Conservation (phyloP, 2,888 invertebrate genomes). For the Latrodectus hesperus region DNA sequence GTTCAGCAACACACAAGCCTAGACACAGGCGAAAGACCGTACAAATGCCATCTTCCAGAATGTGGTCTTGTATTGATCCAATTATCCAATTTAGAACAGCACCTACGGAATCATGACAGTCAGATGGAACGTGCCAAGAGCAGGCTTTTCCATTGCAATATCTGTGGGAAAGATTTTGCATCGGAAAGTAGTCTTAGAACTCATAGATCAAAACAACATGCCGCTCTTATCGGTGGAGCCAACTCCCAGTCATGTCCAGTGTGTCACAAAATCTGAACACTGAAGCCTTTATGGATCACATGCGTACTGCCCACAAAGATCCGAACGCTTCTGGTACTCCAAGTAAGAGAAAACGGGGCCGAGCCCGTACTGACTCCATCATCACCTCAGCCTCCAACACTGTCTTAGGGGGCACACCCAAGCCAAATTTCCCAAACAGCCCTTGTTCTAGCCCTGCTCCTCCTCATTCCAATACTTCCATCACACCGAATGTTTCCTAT, state of each 20-base stretch:
- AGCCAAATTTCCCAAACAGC: constrained; percentile 66
- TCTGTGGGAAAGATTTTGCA: constrained; percentile 96
- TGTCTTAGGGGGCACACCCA: constrained; percentile 65
- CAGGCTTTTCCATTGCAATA: constrained; percentile 95
- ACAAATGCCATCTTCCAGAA: constrained; percentile 96
- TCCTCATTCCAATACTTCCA: constrained; percentile 59
- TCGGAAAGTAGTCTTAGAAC: constrained; percentile 96
- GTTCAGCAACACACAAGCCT: constrained; percentile 97
- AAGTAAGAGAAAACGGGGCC: constrained; percentile 81
- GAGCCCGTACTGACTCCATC: constrained; percentile 76
- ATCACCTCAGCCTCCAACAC: constrained; percentile 69
- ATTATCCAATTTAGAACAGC: constrained; percentile 95
- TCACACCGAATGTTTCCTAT: constrained; percentile 49
- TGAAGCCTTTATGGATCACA: constrained; percentile 94
- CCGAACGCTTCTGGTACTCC: constrained; percentile 90
- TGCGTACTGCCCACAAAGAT: constrained; percentile 96
- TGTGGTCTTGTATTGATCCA: constrained; percentile 98
- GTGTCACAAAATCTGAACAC: constrained; percentile 95
- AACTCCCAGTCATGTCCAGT: constrained; percentile 93
- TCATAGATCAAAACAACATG: constrained; percentile 97
- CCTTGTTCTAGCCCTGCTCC: constrained; percentile 61
- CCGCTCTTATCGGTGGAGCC: constrained; percentile 92
- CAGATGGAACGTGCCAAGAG: constrained; percentile 96
- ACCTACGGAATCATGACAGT: constrained; percentile 95
- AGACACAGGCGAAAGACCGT: constrained; percentile 97